Evolutionary conservation across 2,888 invertebrate genomes (phyloP), one percentile per base, ranked within the genome.

Genomic region (Drosophila macrothrix): DNA sequence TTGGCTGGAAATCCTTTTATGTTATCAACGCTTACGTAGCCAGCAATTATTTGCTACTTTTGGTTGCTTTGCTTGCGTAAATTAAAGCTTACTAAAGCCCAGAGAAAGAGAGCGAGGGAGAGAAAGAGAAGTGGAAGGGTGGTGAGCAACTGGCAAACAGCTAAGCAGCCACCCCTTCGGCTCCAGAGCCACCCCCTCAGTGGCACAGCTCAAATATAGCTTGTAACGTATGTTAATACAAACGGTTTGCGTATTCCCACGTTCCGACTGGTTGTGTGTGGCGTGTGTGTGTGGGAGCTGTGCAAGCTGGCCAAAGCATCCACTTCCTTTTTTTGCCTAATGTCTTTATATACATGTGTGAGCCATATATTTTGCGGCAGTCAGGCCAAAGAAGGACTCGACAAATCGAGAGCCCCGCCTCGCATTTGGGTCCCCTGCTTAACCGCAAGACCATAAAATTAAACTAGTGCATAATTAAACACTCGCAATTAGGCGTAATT

Each of bases 401-500:
- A 62, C 62, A 22, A 62, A 68, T 60, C 35, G 55, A 37, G 29
- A 29, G 16, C 22, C 43, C 31, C 5, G 16, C 39, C 10, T 31
- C 19, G 5, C 46, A 39, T 33, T 14, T 10, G 12, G 25, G 46
- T n/a, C 22, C 68, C 56, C 67, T 61, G 67, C 75, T 71, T 60
- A 77, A 76, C 82, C 90, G 58, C 84, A 91, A 79, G 83, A 79
- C 91, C 88, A 89, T 91, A 87, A 91, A 91, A 91, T 91, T 86
- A 90, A 91, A 91, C 88, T 90, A 90, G 88, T 88, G 90, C 88
- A 91, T 91, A 91, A 91, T 91, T 91, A 91, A 91, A 91, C 85
- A 90, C 84, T 92, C 84, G 86, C 91, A 91, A 91, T 91, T 91
- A 91, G 91, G 88, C 90, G 91, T 91, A 91, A 91, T 91, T 91